These are phyloP conservation scores for Catamblyrhynchus diadema DNA, from an alignment of 2,797 vertebrate genomes.

Conservation along the genomic window DNA sequence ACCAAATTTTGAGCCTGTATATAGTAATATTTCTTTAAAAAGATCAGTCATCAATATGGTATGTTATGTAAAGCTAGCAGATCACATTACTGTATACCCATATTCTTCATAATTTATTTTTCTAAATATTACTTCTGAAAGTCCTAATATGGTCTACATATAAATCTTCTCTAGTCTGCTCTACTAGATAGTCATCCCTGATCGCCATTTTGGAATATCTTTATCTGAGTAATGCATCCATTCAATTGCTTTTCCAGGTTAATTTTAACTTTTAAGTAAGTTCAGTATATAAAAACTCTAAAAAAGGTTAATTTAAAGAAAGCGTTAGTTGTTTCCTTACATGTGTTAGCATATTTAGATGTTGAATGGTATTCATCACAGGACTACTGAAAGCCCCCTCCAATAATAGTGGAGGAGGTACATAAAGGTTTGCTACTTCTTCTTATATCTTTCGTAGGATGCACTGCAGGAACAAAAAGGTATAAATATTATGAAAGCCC, in stretches of 20 bases:
- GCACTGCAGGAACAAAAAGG: background rate
- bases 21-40: background rate
- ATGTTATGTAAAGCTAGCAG: background rate
- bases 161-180: background rate
- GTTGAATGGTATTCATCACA: background rate
- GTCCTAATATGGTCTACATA: background rate
- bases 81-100: background rate
- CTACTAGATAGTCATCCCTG: background rate
- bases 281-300: background rate
- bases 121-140: background rate
- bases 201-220: background rate
- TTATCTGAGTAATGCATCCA: background rate
- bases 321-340: background rate
- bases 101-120: background rate
- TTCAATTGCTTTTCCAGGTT: background rate
- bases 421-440: background rate
- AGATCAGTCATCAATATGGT: background rate
- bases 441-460: background rate
- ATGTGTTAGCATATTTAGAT: background rate
- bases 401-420: background rate
- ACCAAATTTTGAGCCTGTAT: background rate
- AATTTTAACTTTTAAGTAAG: background rate
- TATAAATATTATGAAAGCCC: background rate
- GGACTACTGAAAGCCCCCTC: background rate
- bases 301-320: background rate